Evolutionary conservation across 1,140 invertebrate genomes (phyloP).

Genomic region (Caerostris darwini): DNA sequence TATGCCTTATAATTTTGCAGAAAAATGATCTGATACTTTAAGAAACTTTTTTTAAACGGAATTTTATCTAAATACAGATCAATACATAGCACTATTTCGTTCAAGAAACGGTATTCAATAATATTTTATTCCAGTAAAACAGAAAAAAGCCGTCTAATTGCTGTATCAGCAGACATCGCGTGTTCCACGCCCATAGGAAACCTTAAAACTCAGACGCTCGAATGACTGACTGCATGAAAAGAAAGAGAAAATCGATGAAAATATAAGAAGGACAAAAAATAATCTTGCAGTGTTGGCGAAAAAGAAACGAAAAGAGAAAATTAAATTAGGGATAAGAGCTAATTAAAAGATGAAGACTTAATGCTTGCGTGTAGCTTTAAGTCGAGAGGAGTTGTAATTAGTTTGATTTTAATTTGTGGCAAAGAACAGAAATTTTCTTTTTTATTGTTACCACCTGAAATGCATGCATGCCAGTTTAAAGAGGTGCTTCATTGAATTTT

Average conservation of each 20-base stretch:
- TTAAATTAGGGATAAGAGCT: not conserved
- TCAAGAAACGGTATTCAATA: too few species aligned
- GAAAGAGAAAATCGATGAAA: not conserved
- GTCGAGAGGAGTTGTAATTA: conserved; percentile 11
- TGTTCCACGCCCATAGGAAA: not conserved
- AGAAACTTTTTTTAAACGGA: too few species aligned
- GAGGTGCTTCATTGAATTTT: not conserved
- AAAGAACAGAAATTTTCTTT: not conserved
- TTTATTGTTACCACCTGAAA: not conserved
- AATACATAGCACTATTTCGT: too few species aligned
- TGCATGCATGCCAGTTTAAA: not conserved
- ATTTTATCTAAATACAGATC: too few species aligned
- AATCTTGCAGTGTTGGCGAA: not conserved
- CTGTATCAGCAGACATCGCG: conserved; percentile 7
- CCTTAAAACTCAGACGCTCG: not conserved
- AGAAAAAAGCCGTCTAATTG: not conserved
- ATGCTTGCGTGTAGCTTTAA: not conserved
- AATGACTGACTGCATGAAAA: not conserved
- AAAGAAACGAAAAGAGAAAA: not conserved
- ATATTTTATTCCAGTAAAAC: not conserved
- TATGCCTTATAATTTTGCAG: too few species aligned
- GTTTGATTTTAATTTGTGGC: conserved; percentile 27
- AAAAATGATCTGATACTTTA: too few species aligned
- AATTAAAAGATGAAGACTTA: conserved; percentile 40
- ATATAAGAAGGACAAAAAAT: too few species aligned